Percentiles rank a stretch among this genome's conserved stretches.
Evolutionary conservation across 2,888 invertebrate genomes (phyloP).

Genomic region (Rotaria sp.): DNA sequence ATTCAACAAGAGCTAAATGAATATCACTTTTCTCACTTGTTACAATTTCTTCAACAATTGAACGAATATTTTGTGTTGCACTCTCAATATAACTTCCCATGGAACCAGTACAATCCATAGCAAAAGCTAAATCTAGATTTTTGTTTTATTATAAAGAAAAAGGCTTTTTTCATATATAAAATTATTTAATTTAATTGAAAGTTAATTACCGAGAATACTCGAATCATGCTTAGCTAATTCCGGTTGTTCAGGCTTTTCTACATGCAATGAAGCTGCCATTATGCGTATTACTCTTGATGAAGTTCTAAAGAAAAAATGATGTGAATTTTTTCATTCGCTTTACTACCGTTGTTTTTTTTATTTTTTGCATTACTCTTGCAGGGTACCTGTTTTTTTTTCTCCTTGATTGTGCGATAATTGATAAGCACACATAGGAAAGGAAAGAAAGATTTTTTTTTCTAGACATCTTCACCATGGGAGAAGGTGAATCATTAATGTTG

Average conservation of each 20-base stretch:
- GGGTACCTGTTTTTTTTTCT: too few species aligned
- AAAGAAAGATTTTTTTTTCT: too few species aligned
- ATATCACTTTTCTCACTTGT: conserved; percentile 48
- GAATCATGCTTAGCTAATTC: background rate
- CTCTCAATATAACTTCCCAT: conserved; percentile 49
- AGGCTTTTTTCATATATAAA: background rate
- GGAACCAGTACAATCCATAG: conserved; percentile 51
- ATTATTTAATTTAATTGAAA: background rate
- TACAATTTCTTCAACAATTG: conserved; percentile 49
- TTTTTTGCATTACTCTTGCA: too few species aligned
- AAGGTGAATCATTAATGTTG: too few species aligned
- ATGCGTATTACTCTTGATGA: background rate
- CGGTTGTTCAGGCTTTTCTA: background rate
- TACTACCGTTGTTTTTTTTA: background rate
- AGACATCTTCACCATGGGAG: too few species aligned
- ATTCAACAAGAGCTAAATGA: conserved; percentile 49
- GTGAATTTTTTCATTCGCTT: too few species aligned
- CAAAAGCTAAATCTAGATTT: conserved; percentile 48
- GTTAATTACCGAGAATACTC: background rate
- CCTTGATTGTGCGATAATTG: too few species aligned
- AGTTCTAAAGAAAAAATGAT: too few species aligned
- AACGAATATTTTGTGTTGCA: conserved; percentile 46
- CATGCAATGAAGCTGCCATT: background rate
- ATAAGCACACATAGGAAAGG: too few species aligned
- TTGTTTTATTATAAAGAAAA: too few species aligned